phyloP scores from a whole-genome alignment of 2,797 vertebrate genomes.

The Sphenodon punctatus region DNA sequence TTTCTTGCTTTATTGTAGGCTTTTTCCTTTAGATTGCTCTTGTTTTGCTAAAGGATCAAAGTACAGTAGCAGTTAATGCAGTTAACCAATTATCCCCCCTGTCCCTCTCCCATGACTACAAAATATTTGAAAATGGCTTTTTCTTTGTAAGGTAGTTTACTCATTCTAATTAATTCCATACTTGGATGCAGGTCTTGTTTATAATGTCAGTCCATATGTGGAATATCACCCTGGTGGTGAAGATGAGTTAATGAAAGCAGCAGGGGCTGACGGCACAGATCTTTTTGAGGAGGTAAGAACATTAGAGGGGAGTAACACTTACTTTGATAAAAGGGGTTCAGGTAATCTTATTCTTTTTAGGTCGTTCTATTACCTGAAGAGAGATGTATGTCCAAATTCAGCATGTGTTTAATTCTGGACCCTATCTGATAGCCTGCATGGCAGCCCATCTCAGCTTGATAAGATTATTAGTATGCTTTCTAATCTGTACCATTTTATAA shows the following conservation, averaged over 20 bases:
- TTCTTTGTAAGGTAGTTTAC: not conserved
- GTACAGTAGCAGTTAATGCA: not conserved
- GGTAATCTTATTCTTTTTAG: not conserved
- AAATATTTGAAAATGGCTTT: not conserved
- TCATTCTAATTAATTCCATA: not conserved
- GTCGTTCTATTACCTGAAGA: not conserved
- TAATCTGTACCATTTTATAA: not conserved
- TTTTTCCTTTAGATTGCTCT: not conserved
- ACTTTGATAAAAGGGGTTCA: accelerated
- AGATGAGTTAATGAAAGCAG: slow-evolving; percentile 93
- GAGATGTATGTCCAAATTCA: too few species aligned
- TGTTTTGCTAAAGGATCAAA: not conserved
- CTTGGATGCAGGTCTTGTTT: slow-evolving; percentile 86
- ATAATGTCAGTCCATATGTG: slow-evolving; percentile 95
- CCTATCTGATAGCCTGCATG: too few species aligned
- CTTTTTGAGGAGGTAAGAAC: slow-evolving; percentile 92
- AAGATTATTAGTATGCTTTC: not conserved
- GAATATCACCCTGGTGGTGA: slow-evolving; percentile 97
- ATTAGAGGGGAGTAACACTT: not conserved
- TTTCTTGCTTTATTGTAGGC: not conserved
- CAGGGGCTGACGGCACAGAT: slow-evolving; percentile 92
- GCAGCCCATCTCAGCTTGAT: not conserved
- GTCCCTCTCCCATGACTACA: not conserved
- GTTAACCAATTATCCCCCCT: not conserved
- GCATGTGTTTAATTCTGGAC: too few species aligned